phyloP scores from a whole-genome alignment of 2,888 invertebrate genomes.

The Malacosoma neustria region DNA sequence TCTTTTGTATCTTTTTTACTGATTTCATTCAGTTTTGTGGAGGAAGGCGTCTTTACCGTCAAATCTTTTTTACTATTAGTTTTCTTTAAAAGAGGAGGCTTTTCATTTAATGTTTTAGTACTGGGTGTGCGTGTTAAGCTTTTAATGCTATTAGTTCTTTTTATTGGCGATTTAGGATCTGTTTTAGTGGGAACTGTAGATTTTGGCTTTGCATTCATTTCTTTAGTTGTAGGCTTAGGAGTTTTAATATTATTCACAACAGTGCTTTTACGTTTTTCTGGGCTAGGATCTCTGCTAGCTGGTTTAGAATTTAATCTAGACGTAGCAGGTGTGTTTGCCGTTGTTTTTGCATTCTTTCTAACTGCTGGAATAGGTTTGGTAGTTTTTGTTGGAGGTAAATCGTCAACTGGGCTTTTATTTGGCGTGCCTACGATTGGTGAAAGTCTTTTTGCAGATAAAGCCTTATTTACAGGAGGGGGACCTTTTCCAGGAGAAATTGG shows the following conservation, averaged over 20 bases:
- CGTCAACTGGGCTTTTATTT: conserved; percentile 61
- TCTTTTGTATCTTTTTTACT: conserved; percentile 34
- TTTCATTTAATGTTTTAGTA: conserved; percentile 51
- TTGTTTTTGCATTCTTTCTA: conserved; percentile 44
- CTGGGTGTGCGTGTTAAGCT: conserved; percentile 54
- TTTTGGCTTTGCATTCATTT: conserved; percentile 45
- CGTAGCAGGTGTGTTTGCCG: conserved; percentile 48
- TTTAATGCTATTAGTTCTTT: conserved; percentile 57
- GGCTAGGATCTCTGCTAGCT: conserved; percentile 54
- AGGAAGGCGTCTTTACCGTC: conserved; percentile 39
- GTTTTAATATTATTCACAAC: conserved; percentile 25
- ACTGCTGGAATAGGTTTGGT: conserved; percentile 41
- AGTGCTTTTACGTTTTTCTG: conserved; percentile 43
- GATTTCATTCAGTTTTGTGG: conserved; percentile 42
- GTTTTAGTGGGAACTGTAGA: conserved; percentile 33
- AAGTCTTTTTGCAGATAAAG: conserved; percentile 58
- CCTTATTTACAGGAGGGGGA: conserved; percentile 61
- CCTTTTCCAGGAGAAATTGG: conserved; percentile 65
- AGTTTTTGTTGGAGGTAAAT: conserved; percentile 12
- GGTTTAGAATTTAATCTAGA: conserved; percentile 61
- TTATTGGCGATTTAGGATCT: conserved; percentile 52
- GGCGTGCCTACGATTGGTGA: conserved; percentile 70
- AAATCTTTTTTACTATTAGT: conserved; percentile 46
- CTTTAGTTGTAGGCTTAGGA: conserved; percentile 38
- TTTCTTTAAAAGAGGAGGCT: conserved; percentile 46